Evolutionary conservation across 2,797 vertebrate species (phyloP), one percentile per base, ranked within the genome.

Genomic region (Acipenser ruthenus): DNA sequence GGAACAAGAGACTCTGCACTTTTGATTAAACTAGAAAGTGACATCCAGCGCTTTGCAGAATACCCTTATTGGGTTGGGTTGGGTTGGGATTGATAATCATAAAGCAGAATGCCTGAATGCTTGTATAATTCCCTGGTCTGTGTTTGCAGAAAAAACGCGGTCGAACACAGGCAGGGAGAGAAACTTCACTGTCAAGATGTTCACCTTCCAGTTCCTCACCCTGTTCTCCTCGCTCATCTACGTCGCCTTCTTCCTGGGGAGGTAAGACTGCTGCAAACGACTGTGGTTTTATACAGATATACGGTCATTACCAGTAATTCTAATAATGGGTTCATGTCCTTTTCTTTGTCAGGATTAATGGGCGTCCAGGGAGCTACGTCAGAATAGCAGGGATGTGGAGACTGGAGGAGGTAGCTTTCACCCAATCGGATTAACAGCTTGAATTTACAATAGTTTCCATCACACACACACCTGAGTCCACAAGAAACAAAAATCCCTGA

Each of bases 171-270:
- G 93, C 69, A 76, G 74, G 0, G 94, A 99, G 82, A 92, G 87
- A 65, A 96, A 80, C 80, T 94, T 97, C 81, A 94, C 93, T 0
- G 58, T 94, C 68, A 96, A 94, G 87, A 90, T 97, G 87, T 97
- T 99, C 88, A 94, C 82, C 23, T 94, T 98, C 82, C 96, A 98
- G 83, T 97, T 99, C 85, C 94, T 99, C 62, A 92, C 92, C 0
- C 85, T 96, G 70, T 99, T 98, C 81, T 96, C 94, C 8, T 98
- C 96, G 0, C 93, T 98, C 60, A 87, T 98, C 79, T 99, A 98
- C 65, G 81, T 95, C 0, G 96, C 95, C 65, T 98, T 98, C 80
- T 94, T 99, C 78, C 88, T 98, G 62, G 96, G 96, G 80, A 93
- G 96, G 96, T 98, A 83, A 83, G 79, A 49, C 65, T 50, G 52